Conservation (phyloP, 2,797 vertebrate genomes). For the Halcyon chelicuti region DNA sequence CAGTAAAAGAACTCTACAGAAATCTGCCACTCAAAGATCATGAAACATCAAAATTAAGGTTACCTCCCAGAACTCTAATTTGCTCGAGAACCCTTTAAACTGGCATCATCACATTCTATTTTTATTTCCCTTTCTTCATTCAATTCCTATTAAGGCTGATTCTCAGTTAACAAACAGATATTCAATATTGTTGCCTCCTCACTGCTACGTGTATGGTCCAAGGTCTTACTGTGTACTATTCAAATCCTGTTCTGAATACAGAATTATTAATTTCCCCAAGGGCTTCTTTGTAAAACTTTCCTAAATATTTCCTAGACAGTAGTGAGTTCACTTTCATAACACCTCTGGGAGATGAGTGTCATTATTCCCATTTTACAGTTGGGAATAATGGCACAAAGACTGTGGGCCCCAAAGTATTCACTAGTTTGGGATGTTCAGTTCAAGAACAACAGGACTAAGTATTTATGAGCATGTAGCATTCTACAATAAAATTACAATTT, state of each 20-base stretch:
- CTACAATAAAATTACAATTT: conserved; percentile 65
- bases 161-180: background rate
- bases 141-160: background rate
- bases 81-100: background rate
- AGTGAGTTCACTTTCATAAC: background rate
- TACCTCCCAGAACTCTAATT: background rate
- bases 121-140: background rate
- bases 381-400: background rate
- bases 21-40: background rate
- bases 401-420: background rate
- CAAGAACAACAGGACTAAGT: conserved; percentile 40
- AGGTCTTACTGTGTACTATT: background rate
- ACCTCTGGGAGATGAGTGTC: background rate
- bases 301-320: background rate
- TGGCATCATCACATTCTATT: background rate
- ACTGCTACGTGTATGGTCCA: background rate
- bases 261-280: background rate
- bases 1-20: background rate
- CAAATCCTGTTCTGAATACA: background rate
- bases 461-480: conserved; percentile 46
- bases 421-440: background rate
- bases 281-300: conserved; percentile 31
- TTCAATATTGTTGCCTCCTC: background rate
- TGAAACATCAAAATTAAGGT: background rate
- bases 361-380: conserved; percentile 13